Percentiles rank a stretch among this genome's conserved stretches.
These are phyloP conservation scores for Rousettus leschenaultii DNA, from an alignment of 2,113 vertebrate genomes.

Conservation along the genomic window DNA sequence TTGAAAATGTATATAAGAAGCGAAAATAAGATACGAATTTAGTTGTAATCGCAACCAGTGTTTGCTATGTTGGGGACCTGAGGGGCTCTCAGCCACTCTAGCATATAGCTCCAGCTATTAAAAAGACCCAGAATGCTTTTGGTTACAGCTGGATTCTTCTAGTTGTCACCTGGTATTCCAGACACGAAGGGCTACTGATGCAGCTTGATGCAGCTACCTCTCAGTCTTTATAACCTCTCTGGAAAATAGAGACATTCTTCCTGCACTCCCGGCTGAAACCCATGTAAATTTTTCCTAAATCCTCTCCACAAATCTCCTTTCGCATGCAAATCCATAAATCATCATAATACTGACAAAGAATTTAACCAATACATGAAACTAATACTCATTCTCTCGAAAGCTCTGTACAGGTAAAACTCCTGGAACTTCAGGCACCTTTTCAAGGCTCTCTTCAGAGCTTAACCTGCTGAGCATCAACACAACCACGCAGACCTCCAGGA, in stretches of 20 bases:
- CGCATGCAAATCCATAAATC: slow-evolving; percentile 78
- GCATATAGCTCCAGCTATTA: neutral
- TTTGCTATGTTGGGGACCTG: neutral
- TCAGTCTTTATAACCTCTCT: slow-evolving; percentile 51
- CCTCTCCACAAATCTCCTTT: slow-evolving; percentile 75
- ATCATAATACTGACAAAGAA: slow-evolving; percentile 77
- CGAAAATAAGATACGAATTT: neutral
- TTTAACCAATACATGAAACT: slow-evolving; percentile 76
- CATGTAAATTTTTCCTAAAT: slow-evolving; percentile 73
- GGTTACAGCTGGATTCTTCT: slow-evolving; percentile 73
- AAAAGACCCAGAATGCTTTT: slow-evolving; percentile 61
- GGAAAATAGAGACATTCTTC: slow-evolving; percentile 71
- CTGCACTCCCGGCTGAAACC: slow-evolving; percentile 66
- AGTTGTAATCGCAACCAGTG: neutral
- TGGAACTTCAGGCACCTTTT: slow-evolving; percentile 69
- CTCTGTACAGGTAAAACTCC: slow-evolving; percentile 74
- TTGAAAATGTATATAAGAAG: neutral
- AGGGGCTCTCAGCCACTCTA: neutral
- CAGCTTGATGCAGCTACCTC: slow-evolving; percentile 65
- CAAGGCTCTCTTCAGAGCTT: slow-evolving; percentile 53
- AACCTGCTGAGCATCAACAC: slow-evolving; percentile 13
- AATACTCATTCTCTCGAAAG: slow-evolving; percentile 75
- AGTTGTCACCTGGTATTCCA: slow-evolving; percentile 69
- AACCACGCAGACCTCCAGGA: neutral
- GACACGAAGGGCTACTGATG: slow-evolving; percentile 53